Conservation (phyloP, 2,113 vertebrate species). For the Cephalopterus ornatus region DNA sequence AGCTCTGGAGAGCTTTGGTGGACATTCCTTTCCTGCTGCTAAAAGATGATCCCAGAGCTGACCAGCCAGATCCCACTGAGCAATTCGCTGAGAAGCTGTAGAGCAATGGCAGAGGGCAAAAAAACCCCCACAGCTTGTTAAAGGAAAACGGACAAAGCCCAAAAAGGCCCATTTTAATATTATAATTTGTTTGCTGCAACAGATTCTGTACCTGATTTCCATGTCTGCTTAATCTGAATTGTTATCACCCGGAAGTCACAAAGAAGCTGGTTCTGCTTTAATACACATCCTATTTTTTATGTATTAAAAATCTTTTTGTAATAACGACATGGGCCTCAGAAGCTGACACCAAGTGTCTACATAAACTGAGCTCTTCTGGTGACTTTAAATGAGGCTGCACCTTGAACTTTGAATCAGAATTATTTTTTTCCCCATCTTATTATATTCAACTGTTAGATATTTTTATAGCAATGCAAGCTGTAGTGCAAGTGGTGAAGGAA, state of each 20-base stretch:
- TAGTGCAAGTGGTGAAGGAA: background rate
- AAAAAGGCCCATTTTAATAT: background rate
- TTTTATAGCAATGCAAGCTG: background rate
- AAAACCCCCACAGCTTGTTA: background rate
- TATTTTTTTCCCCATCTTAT: background rate
- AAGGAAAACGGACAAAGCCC: background rate
- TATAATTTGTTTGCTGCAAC: background rate
- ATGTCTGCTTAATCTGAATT: background rate
- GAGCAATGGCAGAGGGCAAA: background rate
- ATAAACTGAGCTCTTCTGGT: background rate
- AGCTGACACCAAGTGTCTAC: background rate
- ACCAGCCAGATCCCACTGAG: background rate
- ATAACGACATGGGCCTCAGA: background rate
- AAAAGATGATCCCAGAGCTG: background rate
- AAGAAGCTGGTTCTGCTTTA: background rate
- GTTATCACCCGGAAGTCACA: background rate
- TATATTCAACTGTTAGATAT: background rate
- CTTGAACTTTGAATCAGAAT: background rate
- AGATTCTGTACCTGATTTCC: background rate
- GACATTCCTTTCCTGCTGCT: background rate
- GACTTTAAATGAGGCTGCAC: background rate
- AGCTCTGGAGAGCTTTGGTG: background rate
- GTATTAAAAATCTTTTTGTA: background rate
- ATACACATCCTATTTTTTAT: background rate
- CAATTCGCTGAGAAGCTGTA: background rate